These are phyloP conservation scores for Nasonia longicornis DNA, from an alignment of 1,140 invertebrate species.

Conservation along the genomic window DNA sequence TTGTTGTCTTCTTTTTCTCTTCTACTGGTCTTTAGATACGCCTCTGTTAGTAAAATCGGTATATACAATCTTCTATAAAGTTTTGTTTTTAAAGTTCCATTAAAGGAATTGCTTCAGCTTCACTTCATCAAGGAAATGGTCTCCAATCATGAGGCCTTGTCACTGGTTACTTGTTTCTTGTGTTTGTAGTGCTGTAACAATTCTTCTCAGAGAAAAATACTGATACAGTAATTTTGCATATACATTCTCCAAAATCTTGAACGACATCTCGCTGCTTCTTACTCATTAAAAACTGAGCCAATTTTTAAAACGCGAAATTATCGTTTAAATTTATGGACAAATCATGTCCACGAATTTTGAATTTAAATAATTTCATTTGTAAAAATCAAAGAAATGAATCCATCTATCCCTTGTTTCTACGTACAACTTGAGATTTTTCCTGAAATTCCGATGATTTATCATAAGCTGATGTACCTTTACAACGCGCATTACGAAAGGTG, in stretches of 20 bases:
- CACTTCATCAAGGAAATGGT: too few species aligned
- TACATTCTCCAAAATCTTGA: background rate
- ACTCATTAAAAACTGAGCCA: background rate
- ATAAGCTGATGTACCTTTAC: conserved; percentile 66
- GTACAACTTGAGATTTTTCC: conserved; percentile 39
- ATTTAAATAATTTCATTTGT: conserved; percentile 23
- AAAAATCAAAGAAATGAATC: conserved; percentile 30
- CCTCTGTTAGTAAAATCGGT: too few species aligned
- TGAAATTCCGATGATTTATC: conserved; percentile 54
- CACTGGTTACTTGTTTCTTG: background rate
- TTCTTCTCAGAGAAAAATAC: background rate
- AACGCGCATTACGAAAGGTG: conserved; percentile 66
- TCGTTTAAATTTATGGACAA: background rate
- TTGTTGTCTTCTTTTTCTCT: background rate
- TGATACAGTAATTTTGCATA: background rate
- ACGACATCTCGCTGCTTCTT: background rate
- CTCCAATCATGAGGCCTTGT: background rate
- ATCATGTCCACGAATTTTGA: background rate
- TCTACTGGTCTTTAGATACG: background rate
- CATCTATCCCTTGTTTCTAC: conserved; percentile 49
- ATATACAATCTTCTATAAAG: too few species aligned
- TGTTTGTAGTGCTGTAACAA: background rate
- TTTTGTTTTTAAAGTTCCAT: background rate
- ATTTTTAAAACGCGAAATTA: background rate
- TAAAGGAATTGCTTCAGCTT: background rate